Conservation (phyloP, 1,140 invertebrate species). For the Ooceraea biroi region DNA sequence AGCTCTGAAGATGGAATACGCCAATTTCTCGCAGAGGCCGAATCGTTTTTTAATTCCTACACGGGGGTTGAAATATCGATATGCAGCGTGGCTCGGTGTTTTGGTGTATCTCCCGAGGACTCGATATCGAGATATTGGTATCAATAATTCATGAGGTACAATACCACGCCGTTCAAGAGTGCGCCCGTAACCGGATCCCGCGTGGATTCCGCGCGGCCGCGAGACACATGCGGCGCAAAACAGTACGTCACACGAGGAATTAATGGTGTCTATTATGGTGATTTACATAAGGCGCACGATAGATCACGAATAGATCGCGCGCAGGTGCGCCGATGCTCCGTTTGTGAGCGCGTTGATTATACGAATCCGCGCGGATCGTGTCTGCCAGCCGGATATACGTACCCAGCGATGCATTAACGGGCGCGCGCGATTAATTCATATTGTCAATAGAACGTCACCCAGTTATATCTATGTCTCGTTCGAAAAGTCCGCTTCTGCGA, state of each 20-base stretch:
- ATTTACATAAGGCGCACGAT: constrained; percentile 42
- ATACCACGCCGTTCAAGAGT: constrained; percentile 45
- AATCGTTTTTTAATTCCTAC: constrained; percentile 37
- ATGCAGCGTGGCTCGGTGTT: neutral
- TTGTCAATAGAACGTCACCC: neutral
- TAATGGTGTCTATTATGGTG: constrained; percentile 52
- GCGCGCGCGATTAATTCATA: neutral
- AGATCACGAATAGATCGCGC: neutral
- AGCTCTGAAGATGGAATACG: neutral
- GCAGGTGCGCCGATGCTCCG: constrained; percentile 21
- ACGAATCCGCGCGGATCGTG: neutral
- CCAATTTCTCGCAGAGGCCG: neutral
- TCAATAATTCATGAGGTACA: constrained; percentile 61
- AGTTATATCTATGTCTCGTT: neutral
- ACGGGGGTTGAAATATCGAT: constrained; percentile 19
- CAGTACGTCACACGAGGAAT: constrained; percentile 35
- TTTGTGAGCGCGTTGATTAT: constrained; percentile 1
- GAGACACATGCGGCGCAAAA: neutral
- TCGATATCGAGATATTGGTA: constrained; percentile 53
- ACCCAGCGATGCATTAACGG: neutral
- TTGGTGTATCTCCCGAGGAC: constrained; percentile 29
- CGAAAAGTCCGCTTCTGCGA: neutral
- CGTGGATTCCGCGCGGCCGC: constrained; percentile 35
- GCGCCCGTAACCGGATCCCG: constrained; percentile 42
- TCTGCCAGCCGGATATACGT: neutral